These are phyloP conservation scores for Torymus texanus DNA, from an alignment of 2,888 invertebrate species.

Conservation along the genomic window DNA sequence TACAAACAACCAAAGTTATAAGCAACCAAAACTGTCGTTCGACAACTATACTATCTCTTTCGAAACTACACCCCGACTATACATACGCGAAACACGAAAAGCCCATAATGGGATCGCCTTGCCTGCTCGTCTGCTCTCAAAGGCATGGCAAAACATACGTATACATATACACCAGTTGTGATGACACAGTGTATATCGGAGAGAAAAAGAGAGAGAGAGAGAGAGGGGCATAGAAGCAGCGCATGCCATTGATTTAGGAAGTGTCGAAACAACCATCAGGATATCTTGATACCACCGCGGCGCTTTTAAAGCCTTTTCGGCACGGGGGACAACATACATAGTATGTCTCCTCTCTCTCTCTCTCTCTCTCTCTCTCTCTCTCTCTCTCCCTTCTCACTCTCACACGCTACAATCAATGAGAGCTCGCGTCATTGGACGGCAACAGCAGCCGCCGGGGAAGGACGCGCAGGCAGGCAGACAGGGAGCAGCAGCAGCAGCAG, in stretches of 20 bases:
- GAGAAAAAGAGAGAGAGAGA: not conserved
- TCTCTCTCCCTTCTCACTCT: too few relatives aligned
- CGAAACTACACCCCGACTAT: too few relatives aligned
- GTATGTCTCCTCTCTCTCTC: too few relatives aligned
- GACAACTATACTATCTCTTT: too few relatives aligned
- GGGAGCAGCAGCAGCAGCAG: slow-evolving; percentile 47
- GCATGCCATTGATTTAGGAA: slow-evolving; percentile 25
- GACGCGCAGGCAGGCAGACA: slow-evolving; percentile 48
- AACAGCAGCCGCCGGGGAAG: slow-evolving; percentile 41
- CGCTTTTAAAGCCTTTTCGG: slow-evolving; percentile 23
- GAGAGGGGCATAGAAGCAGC: not conserved
- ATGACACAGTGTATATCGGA: not conserved
- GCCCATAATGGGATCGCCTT: too few relatives aligned
- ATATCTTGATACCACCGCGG: slow-evolving; percentile 18
- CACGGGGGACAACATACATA: not conserved
- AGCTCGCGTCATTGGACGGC: slow-evolving; percentile 20
- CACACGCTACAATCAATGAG: slow-evolving; percentile 38
- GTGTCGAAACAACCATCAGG: slow-evolving; percentile 27
- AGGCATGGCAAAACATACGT: too few relatives aligned
- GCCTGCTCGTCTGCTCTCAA: too few relatives aligned
- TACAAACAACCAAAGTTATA: too few relatives aligned
- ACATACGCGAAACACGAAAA: too few relatives aligned
- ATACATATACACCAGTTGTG: too few relatives aligned
- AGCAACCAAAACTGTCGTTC: too few relatives aligned
- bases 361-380: too few relatives aligned